A percentile compares a stretch with the other conserved stretches of the same genome.
These are phyloP conservation scores for Tinamus guttatus DNA, from an alignment of 2,113 vertebrate species.

Conservation along the genomic window DNA sequence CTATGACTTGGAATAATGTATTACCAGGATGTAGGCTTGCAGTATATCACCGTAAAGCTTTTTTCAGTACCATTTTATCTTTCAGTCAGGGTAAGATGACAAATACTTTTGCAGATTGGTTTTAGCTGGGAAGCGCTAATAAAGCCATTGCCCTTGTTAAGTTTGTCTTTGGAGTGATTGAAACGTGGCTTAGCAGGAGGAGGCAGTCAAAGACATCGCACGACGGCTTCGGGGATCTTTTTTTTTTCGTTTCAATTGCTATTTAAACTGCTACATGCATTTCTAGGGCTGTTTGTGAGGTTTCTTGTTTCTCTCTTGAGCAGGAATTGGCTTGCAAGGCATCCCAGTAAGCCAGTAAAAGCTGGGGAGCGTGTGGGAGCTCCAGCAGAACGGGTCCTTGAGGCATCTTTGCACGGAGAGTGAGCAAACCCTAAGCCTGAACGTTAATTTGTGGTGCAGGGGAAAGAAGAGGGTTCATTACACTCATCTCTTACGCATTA, in stretches of 20 bases:
- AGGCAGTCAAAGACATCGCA: not conserved
- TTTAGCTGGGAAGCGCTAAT: not conserved
- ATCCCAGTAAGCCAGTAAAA: not conserved
- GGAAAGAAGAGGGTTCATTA: not conserved
- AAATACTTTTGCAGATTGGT: not conserved
- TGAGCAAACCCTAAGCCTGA: not conserved
- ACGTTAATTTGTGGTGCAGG: not conserved
- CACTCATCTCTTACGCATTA: not conserved
- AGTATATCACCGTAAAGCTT: not conserved
- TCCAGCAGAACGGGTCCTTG: not conserved
- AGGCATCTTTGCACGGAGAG: not conserved
- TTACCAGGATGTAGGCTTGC: not conserved
- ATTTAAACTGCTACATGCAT: not conserved
- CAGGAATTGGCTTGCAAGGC: not conserved
- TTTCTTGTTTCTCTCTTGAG: not conserved
- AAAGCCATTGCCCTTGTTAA: not conserved
- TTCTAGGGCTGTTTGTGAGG: not conserved
- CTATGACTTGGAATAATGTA: not conserved
- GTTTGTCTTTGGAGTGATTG: not conserved
- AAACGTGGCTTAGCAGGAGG: rapidly evolving
- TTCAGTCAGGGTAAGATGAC: not conserved
- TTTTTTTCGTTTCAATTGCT: not conserved
- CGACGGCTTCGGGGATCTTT: not conserved
- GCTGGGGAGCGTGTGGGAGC: not conserved
- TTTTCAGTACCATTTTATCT: not conserved